Evolutionary conservation across 2,113 vertebrate genomes (phyloP).

Genomic region (Malurus elegans): DNA sequence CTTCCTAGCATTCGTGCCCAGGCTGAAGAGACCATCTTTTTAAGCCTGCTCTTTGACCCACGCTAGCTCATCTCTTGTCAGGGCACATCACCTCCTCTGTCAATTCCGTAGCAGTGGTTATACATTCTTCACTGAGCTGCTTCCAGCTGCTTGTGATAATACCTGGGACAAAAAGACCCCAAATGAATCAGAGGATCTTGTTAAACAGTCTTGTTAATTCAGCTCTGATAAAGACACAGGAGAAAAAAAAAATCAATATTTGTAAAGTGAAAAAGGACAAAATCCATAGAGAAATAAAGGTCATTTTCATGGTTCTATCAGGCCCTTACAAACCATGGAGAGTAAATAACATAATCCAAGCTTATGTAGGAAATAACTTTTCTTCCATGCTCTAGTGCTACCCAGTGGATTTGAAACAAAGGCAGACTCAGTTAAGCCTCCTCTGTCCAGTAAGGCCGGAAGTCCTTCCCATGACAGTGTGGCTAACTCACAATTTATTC

Average conservation of each 20-base stretch:
- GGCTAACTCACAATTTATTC: not conserved
- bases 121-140: slow-evolving; percentile 9
- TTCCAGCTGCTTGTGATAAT: slow-evolving; percentile 9
- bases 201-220: slow-evolving; percentile 58
- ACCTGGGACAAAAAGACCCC: slow-evolving; percentile 24
- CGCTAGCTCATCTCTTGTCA: slow-evolving; percentile 36
- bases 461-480: not conserved
- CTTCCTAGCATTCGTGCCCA: not conserved
- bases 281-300: slow-evolving; percentile 61
- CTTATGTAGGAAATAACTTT: slow-evolving; percentile 32
- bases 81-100: not conserved
- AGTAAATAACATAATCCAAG: slow-evolving; percentile 57
- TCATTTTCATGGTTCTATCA: slow-evolving; percentile 31
- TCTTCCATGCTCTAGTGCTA: slow-evolving; percentile 36
- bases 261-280: slow-evolving; percentile 52
- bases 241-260: slow-evolving; percentile 40
- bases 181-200: slow-evolving; percentile 43
- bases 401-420: slow-evolving; percentile 22
- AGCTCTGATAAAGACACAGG: slow-evolving; percentile 34
- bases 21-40: slow-evolving; percentile 13
- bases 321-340: slow-evolving; percentile 23
- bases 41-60: slow-evolving; percentile 28
- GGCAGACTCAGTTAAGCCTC: not conserved
- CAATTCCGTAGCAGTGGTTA: not conserved
- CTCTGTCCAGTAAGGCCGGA: not conserved